Evolutionary conservation across 2,888 invertebrate genomes (phyloP).

Genomic region (Drosophila tripunctata): DNA sequence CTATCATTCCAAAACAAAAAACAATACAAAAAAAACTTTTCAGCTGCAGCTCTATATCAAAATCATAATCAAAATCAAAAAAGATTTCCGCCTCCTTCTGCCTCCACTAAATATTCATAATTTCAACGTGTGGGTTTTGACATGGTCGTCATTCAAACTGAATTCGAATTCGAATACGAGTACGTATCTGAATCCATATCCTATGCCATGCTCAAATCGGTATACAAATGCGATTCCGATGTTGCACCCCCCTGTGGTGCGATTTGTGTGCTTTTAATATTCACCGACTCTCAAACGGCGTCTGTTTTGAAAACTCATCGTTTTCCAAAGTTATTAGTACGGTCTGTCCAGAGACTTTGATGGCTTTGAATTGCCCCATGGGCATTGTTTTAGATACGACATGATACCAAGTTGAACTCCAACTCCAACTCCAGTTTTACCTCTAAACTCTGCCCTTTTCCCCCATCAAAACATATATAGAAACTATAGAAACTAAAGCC

Average conservation of each 20-base stretch:
- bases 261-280: conserved; percentile 77
- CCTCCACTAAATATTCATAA: conserved; percentile 25
- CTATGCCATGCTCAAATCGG: too few relatives aligned
- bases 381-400: conserved; percentile 48
- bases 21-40: background rate
- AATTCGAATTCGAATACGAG: conserved; percentile 9
- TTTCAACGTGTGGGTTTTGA: conserved; percentile 69
- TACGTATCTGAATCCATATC: background rate
- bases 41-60: conserved; percentile 6
- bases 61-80: conserved; percentile 9
- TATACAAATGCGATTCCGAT: conserved; percentile 12
- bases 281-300: conserved; percentile 56
- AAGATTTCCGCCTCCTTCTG: conserved; percentile 12
- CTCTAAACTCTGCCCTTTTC: background rate
- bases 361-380: conserved; percentile 46
- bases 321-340: conserved; percentile 71
- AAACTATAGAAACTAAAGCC: conserved; percentile 32
- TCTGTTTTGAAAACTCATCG: conserved; percentile 74
- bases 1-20: conserved; percentile 28
- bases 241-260: conserved; percentile 70
- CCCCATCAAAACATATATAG: background rate
- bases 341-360: conserved; percentile 44
- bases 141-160: conserved; percentile 48
- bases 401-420: background rate
- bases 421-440: background rate